Evolutionary conservation across 2,888 invertebrate genomes (phyloP), one percentile per base, ranked within the genome.

Genomic region (Tiliacea citrago): DNA sequence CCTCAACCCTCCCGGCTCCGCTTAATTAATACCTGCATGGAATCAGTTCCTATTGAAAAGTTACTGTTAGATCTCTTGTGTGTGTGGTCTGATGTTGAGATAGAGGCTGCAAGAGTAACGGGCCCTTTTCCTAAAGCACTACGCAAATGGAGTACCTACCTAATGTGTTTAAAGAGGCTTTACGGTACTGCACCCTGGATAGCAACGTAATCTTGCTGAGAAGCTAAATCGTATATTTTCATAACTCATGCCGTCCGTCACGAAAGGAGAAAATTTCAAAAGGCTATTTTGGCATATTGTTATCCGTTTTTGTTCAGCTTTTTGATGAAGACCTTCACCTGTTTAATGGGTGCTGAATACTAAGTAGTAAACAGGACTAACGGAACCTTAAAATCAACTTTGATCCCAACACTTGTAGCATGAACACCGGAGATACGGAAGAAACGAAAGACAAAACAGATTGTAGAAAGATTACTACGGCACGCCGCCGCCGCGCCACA

Each of bases 11-110:
- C 72, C 65, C 66, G 47, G 51, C 77, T 57, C 24, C n/a, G 58
- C 69, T 82, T 82, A 82, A 84, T 84, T 82, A 86, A 82, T 78
- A 82, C 80, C 39, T 74, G 75, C 68, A 76, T 83, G 73, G 61
- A 77, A 82, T 82, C 77, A 77, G 82, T 62, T 85, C 60, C 75
- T 73, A 81, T 84, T 82, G 79, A 84, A 49, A 51, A 71, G 65
- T 73, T 67, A 85, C 82, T 73, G 75, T 86, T 79, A 83, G 61
- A 68, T 63, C n/a, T 49, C 35, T 58, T 42, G 24, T 47, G 62
- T 74, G 84, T 84, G 80, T 83, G 80, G 81, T 80, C 85, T 16
- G 12, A 51, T 68, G n/a, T 13, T 12, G 24, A 66, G 53, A 71
- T 53, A 24, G 53, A 42, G 39, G 35, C 47, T 51, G 42, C 29